These are phyloP conservation scores for Notechis scutatus DNA, from an alignment of 2,113 vertebrate genomes.

Conservation along the genomic window DNA sequence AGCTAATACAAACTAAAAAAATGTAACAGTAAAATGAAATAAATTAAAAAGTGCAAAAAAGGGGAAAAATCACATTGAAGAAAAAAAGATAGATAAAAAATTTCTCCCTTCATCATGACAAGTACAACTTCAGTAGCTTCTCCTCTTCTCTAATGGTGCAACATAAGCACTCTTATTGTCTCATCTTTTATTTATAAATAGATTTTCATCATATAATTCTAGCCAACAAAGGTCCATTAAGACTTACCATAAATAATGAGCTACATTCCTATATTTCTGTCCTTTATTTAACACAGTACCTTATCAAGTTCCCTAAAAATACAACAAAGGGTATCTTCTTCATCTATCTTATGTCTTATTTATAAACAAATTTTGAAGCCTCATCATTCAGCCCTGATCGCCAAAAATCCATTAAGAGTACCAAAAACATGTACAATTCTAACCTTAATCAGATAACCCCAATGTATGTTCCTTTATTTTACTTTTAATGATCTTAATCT, in stretches of 20 bases:
- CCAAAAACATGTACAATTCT: background rate
- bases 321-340: background rate
- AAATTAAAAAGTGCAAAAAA: background rate
- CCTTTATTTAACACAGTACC: background rate
- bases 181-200: no score
- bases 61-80: background rate
- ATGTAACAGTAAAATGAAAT: background rate
- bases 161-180: no score
- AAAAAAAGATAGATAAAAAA: background rate
- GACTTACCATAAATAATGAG: background rate
- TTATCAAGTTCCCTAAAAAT: background rate
- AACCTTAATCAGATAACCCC: background rate
- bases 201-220: no score
- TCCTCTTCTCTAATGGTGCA: no score
- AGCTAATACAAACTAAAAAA: background rate
- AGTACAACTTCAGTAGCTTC: no score
- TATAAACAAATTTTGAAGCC: background rate
- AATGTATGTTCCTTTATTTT: background rate
- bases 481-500: background rate
- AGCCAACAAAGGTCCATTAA: background rate
- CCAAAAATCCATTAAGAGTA: background rate
- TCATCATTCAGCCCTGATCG: background rate
- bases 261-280: background rate
- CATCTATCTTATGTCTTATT: background rate
- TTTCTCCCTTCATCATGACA: no score